Percentiles rank a stretch among this genome's conserved stretches.
Conservation (phyloP, 2,888 invertebrate genomes). For the Patella caerulea region DNA sequence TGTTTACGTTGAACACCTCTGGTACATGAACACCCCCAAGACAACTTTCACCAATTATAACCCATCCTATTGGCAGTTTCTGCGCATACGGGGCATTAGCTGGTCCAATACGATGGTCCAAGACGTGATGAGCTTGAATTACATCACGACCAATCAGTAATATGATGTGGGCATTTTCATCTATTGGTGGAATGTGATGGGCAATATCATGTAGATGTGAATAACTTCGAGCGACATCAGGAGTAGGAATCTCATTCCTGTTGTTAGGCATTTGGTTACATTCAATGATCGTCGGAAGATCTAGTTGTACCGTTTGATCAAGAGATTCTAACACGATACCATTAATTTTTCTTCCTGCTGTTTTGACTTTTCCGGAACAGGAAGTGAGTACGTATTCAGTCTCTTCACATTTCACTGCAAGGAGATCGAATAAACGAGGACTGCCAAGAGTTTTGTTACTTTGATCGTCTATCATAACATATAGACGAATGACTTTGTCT, state of each 20-base stretch:
- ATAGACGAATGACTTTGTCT: too few species aligned
- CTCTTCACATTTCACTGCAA: too few species aligned
- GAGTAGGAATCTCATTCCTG: conserved; percentile 20
- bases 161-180: not conserved
- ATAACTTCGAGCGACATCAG: conserved; percentile 14
- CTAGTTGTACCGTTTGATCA: too few species aligned
- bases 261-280: conserved; percentile 20
- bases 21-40: conserved; percentile 18
- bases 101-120: conserved; percentile 13
- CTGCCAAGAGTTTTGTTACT: too few species aligned
- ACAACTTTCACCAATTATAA: conserved; percentile 18
- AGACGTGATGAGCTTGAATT: conserved; percentile 14
- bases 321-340: too few species aligned
- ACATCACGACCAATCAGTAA: conserved; percentile 21
- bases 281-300: not conserved
- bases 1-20: not conserved
- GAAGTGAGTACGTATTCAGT: too few species aligned
- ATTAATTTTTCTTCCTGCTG: too few species aligned
- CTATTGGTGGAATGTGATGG: conserved; percentile 10
- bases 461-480: too few species aligned
- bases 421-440: too few species aligned
- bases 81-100: conserved; percentile 17
- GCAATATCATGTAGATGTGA: conserved; percentile 14
- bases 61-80: conserved; percentile 18
- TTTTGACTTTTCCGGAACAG: too few species aligned